Evolutionary conservation across 2,888 invertebrate species (phyloP).

Genomic region (Odontocolon sp.): DNA sequence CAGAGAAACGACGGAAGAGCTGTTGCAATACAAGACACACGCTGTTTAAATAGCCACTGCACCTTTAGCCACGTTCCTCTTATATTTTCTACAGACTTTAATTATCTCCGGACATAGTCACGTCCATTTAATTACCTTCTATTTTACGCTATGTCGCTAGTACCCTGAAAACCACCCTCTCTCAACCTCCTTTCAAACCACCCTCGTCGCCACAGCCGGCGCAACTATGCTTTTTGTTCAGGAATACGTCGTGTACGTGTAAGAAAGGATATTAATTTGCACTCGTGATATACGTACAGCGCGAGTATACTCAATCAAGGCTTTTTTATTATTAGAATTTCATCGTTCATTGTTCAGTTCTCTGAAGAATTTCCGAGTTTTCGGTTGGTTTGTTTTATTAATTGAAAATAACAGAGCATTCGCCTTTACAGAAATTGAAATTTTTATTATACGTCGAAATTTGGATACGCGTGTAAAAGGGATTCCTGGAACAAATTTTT

Average conservation of each 20-base stretch:
- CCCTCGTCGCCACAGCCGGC: not conserved
- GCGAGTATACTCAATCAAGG: not conserved
- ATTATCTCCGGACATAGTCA: constrained; percentile 48
- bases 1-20: not conserved
- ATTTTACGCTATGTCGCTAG: constrained; percentile 1
- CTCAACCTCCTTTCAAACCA: not conserved
- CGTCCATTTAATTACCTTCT: constrained; percentile 55
- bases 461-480: no score
- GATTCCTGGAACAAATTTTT: no score
- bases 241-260: not conserved
- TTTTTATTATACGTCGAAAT: no score
- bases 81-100: constrained; percentile 53
- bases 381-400: no score
- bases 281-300: not conserved
- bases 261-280: constrained; percentile 14
- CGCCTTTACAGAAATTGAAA: no score
- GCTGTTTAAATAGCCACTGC: no score
- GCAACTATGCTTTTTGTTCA: not conserved
- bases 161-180: constrained; percentile 16
- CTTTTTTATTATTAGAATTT: not conserved
- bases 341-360: not conserved
- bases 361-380: not conserved
- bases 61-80: no score
- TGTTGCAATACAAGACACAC: not conserved
- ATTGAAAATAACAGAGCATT: no score